Base-by-base conservation (phyloP, 2,888 invertebrate genomes). In the Agriopis aurantiaria region DNA sequence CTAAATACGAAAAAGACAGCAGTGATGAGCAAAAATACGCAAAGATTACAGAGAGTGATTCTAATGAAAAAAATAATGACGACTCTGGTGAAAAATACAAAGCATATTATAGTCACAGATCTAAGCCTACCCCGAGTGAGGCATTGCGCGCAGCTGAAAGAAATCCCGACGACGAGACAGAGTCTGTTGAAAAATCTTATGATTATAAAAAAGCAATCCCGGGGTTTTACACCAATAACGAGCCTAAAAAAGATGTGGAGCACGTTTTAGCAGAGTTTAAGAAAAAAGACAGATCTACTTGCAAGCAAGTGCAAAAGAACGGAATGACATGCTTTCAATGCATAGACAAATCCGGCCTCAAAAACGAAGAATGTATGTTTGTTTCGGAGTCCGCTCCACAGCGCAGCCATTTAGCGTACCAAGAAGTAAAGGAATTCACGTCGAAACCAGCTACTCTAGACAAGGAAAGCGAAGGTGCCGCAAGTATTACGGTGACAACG, bases 281-380 rank as follows among this genome's bases (percentile, higher is more conserved):
- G 72, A 95, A 96, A 80, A 96, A 96, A 85, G 97, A 97, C 80
- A 94, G 97, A 76, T 96, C 96, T 41, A 92, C 96, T 9, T 97
- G 97, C 84, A 96, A 96, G 81, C 96, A 96, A 85, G 95, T 96
- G 0, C 94, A 95, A 73, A 96, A 96, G 80, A 96, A 96, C 77
- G 96, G 96, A 52, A 96, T 97, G 96, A 97, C 97, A 0, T 97
- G 97, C 83, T 97, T 96, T 84, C 95, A 96, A 77, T 97, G 97
- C 83, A 89, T 95, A 5, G 96, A 97, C 80, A 95, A 96, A 76
- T 95, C 95, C 61, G 97, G 97, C 0, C 91, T 96, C 61, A 96
- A 96, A 85, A 96, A 97, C 80, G 97, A 97, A 87, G 97, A 97
- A 85, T 97, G 97, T 83, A 97, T 97, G 96, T 97, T 96, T 87